phyloP scores from a whole-genome alignment of 2,888 invertebrate species.

The Pedicia rivosa region DNA sequence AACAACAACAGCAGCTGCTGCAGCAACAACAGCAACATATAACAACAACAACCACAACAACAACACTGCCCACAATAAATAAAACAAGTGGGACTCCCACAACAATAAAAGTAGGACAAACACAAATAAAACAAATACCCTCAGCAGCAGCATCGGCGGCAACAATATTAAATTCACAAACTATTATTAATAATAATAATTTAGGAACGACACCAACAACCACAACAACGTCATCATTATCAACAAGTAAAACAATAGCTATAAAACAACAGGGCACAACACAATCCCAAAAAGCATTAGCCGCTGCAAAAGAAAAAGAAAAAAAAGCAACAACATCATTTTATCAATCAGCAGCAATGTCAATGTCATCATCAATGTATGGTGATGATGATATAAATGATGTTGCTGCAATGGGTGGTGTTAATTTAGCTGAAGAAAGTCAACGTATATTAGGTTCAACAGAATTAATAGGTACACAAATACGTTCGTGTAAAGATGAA shows the following conservation, averaged over 20 bases:
- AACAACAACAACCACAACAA: constrained; percentile 15
- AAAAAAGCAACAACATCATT: constrained; percentile 39
- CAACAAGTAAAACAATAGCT: constrained; percentile 13
- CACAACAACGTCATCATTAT: constrained; percentile 8
- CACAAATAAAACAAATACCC: constrained; percentile 28
- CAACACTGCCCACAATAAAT: constrained; percentile 14
- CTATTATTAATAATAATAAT: constrained; percentile 20
- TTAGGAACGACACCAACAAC: constrained; percentile 13
- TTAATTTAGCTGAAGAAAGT: constrained; percentile 90
- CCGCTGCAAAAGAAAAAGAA: constrained; percentile 59
- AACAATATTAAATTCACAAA: constrained; percentile 7
- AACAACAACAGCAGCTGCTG: constrained; percentile 14
- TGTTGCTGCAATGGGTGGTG: constrained; percentile 98
- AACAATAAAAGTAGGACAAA: constrained; percentile 30
- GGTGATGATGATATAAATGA: constrained; percentile 97
- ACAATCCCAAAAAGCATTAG: constrained; percentile 32
- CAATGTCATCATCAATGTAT: constrained; percentile 34
- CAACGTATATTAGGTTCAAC: constrained; percentile 85
- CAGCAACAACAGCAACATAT: too few species aligned
- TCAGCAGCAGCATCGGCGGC: constrained; percentile 11
- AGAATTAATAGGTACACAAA: constrained; percentile 78
- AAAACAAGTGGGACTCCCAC: constrained; percentile 15
- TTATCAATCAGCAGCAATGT: constrained; percentile 36
- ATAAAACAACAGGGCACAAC: constrained; percentile 26
- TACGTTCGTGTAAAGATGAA: constrained; percentile 85